These are phyloP conservation scores for Pseudochirops cupreus DNA, from an alignment of 2,797 vertebrate species.

Conservation along the genomic window DNA sequence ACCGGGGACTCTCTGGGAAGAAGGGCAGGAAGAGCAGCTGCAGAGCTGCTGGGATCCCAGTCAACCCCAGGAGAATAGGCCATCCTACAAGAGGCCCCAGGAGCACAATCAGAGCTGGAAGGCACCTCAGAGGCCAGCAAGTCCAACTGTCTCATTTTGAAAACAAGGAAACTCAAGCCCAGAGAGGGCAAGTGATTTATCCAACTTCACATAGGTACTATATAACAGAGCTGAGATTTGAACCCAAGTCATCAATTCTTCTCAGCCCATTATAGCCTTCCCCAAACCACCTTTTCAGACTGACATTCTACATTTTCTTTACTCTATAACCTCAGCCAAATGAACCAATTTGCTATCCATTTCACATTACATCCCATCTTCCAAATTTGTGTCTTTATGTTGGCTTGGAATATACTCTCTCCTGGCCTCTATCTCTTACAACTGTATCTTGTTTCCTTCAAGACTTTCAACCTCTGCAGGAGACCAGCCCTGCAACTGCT, in stretches of 20 bases:
- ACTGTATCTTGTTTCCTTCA: not conserved
- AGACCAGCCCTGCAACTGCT: not conserved
- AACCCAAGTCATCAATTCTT: not conserved
- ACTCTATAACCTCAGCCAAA: not conserved
- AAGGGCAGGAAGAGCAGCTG: constrained; percentile 92
- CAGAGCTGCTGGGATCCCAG: constrained; percentile 90
- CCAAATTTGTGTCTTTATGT: not conserved
- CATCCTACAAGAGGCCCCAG: constrained; percentile 82
- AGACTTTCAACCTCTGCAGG: not conserved
- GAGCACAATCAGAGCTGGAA: fast-evolving
- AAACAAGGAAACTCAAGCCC: fast-evolving
- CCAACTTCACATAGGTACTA: not conserved
- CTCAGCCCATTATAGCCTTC: not conserved
- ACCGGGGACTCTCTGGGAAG: constrained; percentile 96
- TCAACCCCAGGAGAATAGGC: constrained; percentile 92
- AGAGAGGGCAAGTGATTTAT: not conserved
- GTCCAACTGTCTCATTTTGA: not conserved
- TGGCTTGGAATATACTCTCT: not conserved
- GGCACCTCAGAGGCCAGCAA: not conserved
- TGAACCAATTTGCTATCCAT: not conserved
- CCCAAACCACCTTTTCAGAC: not conserved
- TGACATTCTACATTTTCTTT: not conserved
- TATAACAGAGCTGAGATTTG: not conserved
- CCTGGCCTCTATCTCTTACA: not conserved
- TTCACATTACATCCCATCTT: not conserved